Base-by-base conservation (phyloP, 2,113 vertebrate genomes). In the Hemichromis elongatus region DNA sequence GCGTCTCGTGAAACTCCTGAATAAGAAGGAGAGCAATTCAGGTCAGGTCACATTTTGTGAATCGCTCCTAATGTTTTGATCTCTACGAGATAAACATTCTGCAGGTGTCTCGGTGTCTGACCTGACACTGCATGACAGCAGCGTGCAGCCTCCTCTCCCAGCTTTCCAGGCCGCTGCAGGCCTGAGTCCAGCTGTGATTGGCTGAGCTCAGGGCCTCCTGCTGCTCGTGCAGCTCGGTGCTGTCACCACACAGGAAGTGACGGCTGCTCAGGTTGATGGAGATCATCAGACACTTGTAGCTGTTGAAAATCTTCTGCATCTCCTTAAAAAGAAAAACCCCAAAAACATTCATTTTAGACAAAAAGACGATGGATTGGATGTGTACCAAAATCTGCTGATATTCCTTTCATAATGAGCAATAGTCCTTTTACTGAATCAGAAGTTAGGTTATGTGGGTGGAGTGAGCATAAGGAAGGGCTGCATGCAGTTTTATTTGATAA, bases 1-100 rank as follows among this genome's bases (percentile, higher is more conserved):
- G 97, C n/a, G 92, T 89, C 86, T 96, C 94, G 1, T 99, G 97
- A 87, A 99, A 99, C 83, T 98, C 98, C 98, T 99, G 87, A 1
- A 84, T 56, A 4, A 84, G 75, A 80, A 91, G 13, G 40, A 42
- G 47, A 13, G 16, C 8, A 19, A 8, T 45, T 19, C 42, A 4
- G n/a, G 57, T 68, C 24, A 47, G 11, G 8, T 11, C 33, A 16
- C 26, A 11, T 80, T 30, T 57, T 8, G 2, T 12, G 9, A 61
- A 61, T 19, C 24, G 28, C 14, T 47, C 24, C 9, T 11, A 66
- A 6, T 40, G 10, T 26, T 45, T 26, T 45, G 21, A 70, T 0
- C 16, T 0, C 5, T 8, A 8, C 3, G 24, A 10, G 26, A 24
- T 50, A 5, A 57, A 37, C 2, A 9, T 42, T 57, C 8, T 28